Percentiles rank a stretch among this genome's conserved stretches.
These are phyloP conservation scores for Timema podura DNA, from an alignment of 2,888 invertebrate genomes.

Conservation along the genomic window DNA sequence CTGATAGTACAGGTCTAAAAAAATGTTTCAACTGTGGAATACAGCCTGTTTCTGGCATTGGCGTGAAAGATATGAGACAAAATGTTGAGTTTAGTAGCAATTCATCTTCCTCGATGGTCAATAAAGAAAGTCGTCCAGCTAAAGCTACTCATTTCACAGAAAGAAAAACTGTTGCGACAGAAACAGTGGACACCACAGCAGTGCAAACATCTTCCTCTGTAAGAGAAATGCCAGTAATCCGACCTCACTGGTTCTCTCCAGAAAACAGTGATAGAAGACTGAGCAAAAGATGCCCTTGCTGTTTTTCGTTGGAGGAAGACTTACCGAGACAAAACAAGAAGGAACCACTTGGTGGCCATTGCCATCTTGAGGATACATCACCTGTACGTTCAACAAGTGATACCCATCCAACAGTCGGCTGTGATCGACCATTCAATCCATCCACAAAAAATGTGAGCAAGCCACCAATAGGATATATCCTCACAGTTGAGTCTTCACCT, in stretches of 20 bases:
- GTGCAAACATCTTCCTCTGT: constrained; percentile 16
- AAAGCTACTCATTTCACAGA: too few relatives aligned
- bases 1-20: background rate
- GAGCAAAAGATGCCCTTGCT: constrained; percentile 14
- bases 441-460: too few relatives aligned
- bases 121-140: too few relatives aligned
- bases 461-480: constrained; percentile 33
- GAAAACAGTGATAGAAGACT: background rate
- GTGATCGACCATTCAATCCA: background rate
- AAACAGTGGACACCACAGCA: constrained; percentile 1
- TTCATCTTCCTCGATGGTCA: too few relatives aligned
- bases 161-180: background rate
- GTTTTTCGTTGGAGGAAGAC: constrained; percentile 4
- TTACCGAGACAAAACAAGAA: too few relatives aligned
- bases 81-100: too few relatives aligned
- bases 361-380: background rate
- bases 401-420: background rate
- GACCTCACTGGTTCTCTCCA: constrained; percentile 16
- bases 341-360: background rate
- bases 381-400: background rate
- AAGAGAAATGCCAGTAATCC: constrained; percentile 6
- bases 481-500: constrained; percentile 31
- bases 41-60: too few relatives aligned
- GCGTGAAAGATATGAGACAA: too few relatives aligned
- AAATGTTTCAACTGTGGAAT: background rate